These are phyloP conservation scores for Moxostoma hubbsi DNA, from an alignment of 2,797 vertebrate genomes.

Conservation along the genomic window DNA sequence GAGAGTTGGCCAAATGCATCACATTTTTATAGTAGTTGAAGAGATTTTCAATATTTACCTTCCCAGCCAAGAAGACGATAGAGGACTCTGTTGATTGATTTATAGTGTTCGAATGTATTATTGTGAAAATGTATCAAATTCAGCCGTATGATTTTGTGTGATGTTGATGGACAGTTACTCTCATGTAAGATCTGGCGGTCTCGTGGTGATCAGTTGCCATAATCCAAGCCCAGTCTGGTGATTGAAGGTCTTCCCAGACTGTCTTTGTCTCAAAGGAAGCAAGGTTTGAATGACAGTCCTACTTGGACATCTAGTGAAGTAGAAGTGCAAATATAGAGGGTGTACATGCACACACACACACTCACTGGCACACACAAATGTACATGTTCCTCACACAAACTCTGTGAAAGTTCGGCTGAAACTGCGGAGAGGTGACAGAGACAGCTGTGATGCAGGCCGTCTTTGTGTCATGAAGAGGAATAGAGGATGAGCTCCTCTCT, in stretches of 20 bases:
- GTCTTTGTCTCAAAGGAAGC: slow-evolving; percentile 16
- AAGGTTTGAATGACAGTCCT: slow-evolving; percentile 53
- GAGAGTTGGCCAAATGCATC: too few relatives aligned
- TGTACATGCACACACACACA: slow-evolving; percentile 19
- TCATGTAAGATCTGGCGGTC: not conserved
- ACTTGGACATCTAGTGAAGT: slow-evolving; percentile 36
- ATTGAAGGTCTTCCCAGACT: slow-evolving; percentile 16
- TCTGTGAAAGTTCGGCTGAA: slow-evolving; percentile 55
- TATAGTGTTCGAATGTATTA: too few relatives aligned
- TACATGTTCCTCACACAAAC: slow-evolving; percentile 39
- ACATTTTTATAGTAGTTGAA: too few relatives aligned
- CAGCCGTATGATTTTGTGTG: too few relatives aligned
- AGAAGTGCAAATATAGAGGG: slow-evolving; percentile 4
- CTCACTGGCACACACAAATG: slow-evolving; percentile 2
- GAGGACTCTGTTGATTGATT: too few relatives aligned
- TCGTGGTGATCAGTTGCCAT: not conserved
- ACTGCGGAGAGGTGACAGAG: slow-evolving; percentile 53
- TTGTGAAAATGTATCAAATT: too few relatives aligned
- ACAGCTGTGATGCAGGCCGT: slow-evolving; percentile 30
- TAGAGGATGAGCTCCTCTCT: slow-evolving; percentile 58
- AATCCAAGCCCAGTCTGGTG: not conserved
- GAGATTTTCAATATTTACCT: too few relatives aligned
- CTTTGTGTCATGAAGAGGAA: slow-evolving; percentile 61
- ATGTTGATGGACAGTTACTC: not conserved
- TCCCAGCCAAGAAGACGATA: too few relatives aligned